phyloP scores from a whole-genome alignment of 2,113 vertebrate species.

The Mola mola region DNA sequence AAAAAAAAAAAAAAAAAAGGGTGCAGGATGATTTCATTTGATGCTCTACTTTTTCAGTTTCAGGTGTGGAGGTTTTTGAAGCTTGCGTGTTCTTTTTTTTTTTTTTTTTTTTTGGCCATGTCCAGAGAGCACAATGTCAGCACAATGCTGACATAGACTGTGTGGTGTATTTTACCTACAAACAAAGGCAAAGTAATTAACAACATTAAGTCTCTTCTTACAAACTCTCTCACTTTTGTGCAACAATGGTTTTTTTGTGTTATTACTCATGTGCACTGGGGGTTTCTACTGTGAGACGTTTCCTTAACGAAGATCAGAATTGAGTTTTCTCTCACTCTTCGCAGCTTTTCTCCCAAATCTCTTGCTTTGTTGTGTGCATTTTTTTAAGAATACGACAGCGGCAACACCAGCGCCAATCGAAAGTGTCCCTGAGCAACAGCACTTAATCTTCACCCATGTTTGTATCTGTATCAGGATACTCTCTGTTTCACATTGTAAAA shows the following conservation, averaged over 20 bases:
- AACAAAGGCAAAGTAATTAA: slow-evolving; percentile 66
- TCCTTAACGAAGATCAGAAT: slow-evolving; percentile 47
- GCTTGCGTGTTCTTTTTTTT: background rate
- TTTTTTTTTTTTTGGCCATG: no score
- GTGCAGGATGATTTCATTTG: slow-evolving; percentile 32
- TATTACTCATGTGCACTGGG: slow-evolving; percentile 54
- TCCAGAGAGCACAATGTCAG: slow-evolving; percentile 21
- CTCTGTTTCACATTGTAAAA: background rate
- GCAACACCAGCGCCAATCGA: background rate
- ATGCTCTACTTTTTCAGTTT: slow-evolving; percentile 50
- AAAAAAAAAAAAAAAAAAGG: no score
- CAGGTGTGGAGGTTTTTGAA: slow-evolving; percentile 34
- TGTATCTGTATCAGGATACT: slow-evolving; percentile 16
- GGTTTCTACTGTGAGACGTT: slow-evolving; percentile 43
- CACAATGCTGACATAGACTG: slow-evolving; percentile 42
- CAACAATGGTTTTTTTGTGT: slow-evolving; percentile 32
- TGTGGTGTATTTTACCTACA: slow-evolving; percentile 40
- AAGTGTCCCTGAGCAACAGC: slow-evolving; percentile 24
- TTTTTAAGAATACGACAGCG: slow-evolving; percentile 32
- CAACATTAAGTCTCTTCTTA: slow-evolving; percentile 24
- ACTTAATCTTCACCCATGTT: slow-evolving; percentile 16
- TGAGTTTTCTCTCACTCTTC: slow-evolving; percentile 19
- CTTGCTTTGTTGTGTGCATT: slow-evolving; percentile 19
- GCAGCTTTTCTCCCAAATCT: slow-evolving; percentile 22
- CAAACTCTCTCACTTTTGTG: slow-evolving; percentile 10